A percentile compares a stretch with the other conserved stretches of the same genome.
phyloP scores from a whole-genome alignment of 2,797 vertebrate species.

The Choloepus didactylus region DNA sequence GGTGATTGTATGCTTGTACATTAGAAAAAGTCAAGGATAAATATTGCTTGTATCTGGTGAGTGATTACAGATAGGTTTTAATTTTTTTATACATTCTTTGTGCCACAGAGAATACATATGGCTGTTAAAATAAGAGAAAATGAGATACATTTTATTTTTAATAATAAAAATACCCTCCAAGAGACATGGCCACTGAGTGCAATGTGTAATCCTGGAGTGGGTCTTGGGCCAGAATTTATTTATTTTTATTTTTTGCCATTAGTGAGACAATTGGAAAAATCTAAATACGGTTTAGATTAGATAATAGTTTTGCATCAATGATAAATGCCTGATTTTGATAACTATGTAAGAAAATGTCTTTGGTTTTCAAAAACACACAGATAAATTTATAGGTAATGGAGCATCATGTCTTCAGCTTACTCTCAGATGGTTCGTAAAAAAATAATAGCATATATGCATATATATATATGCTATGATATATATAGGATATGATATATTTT shows the following conservation, averaged over 20 bases:
- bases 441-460: neutral
- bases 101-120: too few relatives aligned
- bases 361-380: slow-evolving; percentile 29
- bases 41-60: neutral
- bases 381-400: neutral
- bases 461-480: neutral
- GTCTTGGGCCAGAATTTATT: slow-evolving; percentile 21
- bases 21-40: neutral
- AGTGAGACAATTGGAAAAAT: slow-evolving; percentile 8
- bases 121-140: slow-evolving; percentile 6
- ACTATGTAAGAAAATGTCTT: slow-evolving; percentile 20
- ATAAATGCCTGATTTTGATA: slow-evolving; percentile 29
- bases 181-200: neutral
- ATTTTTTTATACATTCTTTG: neutral
- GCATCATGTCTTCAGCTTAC: neutral
- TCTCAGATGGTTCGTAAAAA: slow-evolving; percentile 45
- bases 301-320: neutral
- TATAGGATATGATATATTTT: too few relatives aligned
- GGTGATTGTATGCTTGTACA: neutral
- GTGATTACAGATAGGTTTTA: neutral
- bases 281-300: slow-evolving; percentile 8
- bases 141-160: slow-evolving; percentile 10
- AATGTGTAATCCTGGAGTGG: neutral
- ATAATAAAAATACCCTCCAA: neutral
- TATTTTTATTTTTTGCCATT: slow-evolving; percentile 14